Conservation (phyloP, 2,113 vertebrate genomes). For the Pteronura brasiliensis region DNA sequence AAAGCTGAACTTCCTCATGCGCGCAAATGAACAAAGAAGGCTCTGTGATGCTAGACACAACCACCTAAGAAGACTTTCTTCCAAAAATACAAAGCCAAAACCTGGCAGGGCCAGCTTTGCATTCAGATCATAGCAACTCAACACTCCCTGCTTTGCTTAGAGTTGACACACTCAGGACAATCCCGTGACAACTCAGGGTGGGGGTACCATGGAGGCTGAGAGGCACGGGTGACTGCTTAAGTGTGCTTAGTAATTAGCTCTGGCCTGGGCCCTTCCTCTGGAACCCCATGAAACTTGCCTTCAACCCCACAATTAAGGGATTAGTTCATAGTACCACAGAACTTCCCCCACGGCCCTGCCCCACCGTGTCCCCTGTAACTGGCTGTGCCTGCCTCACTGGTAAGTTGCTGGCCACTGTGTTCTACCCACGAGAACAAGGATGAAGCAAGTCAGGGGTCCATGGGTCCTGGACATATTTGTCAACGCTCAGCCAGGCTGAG, state of each 20-base stretch:
- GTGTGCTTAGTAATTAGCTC: not conserved
- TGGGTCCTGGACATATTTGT: not conserved
- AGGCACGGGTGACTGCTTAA: not conserved
- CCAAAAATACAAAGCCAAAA: not conserved
- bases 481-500: not conserved
- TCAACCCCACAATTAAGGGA: not conserved
- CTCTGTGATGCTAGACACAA: not conserved
- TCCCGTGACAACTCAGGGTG: not conserved
- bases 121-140: not conserved
- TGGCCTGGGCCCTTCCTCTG: not conserved
- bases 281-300: not conserved
- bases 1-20: not conserved
- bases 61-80: not conserved
- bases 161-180: not conserved
- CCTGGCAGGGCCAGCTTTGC: not conserved
- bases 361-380: not conserved
- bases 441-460: not conserved
- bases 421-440: not conserved
- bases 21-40: not conserved
- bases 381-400: fast-evolving
- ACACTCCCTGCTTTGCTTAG: not conserved
- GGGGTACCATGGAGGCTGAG: not conserved
- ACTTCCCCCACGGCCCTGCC: not conserved
- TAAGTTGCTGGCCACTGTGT: not conserved
- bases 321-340: not conserved